Evolutionary conservation across 2,113 vertebrate species (phyloP), one percentile per base, ranked within the genome.

Genomic region (Alectura lathami): DNA sequence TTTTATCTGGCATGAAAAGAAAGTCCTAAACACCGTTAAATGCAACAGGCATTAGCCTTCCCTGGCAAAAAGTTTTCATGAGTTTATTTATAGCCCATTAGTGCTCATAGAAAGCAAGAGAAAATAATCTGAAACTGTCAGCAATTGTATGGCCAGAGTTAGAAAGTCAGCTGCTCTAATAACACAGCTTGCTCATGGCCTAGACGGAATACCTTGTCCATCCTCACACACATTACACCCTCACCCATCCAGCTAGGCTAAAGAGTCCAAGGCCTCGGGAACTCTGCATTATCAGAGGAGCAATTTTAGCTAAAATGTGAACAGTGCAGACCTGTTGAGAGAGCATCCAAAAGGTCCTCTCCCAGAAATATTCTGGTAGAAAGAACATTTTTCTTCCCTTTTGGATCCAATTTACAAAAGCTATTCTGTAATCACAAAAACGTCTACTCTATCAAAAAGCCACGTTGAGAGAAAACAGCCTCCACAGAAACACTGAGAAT

Each of bases 31-130:
- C 27, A 38, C 24, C 53, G 40, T 11, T 59, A 91, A 83, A 80
- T 50, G 29, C 72, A 83, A 27, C 38, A 88, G 47, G 72, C 64
- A 47, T 74, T 83, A 78, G 14, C 50, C 45, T 81, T 86, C 51
- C 7, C 54, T 62, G 42, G 73, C 50, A 76, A 45, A 8, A 53
- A 66, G 54, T 57, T 74, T 87, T 66, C 80, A 62, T 69, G 57
- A 26, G 24, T 73, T 94, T 89, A 83, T 88, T 91, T 93, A 69
- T 87, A 89, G 53, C 36, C 42, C 69, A 9, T 67, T 74, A 81
- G 42, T 14, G 18, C 22, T 67, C 11, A 12, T n/a, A 59, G 36
- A 94, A 88, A 26, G 21, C 38, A 84, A 64, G 57, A 62, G 86
- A 80, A 40, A 94, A 66, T 54, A 82, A 68, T 30, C 40, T 43